These are phyloP conservation scores for Balaeniceps rex DNA, from an alignment of 2,113 vertebrate genomes.

Conservation along the genomic window DNA sequence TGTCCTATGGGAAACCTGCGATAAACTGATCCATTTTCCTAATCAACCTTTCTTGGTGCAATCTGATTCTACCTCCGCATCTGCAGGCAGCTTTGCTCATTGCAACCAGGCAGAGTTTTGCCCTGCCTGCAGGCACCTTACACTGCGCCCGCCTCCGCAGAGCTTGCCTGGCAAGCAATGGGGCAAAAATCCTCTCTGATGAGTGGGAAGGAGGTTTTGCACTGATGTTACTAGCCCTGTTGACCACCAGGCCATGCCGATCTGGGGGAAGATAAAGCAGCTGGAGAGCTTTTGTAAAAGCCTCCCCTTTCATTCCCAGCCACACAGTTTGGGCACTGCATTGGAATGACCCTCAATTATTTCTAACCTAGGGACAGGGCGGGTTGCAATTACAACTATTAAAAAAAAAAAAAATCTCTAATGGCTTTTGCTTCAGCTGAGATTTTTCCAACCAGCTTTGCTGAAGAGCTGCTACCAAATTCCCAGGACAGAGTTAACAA, in stretches of 20 bases:
- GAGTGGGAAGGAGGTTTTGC: neutral
- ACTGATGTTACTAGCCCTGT: neutral
- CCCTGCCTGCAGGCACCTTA: neutral
- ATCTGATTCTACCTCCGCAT: neutral
- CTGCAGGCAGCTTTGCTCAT: neutral
- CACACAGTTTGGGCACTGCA: neutral
- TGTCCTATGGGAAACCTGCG: neutral
- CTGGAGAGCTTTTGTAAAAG: neutral
- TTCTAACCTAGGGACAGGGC: neutral
- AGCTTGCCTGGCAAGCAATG: fast-evolving
- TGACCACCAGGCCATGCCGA: neutral
- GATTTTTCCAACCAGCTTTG: neutral
- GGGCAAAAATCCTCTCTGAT: neutral
- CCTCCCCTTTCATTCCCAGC: neutral
- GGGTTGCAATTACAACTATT: neutral
- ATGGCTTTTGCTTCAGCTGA: neutral
- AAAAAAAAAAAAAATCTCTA: neutral
- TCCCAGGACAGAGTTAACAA: neutral
- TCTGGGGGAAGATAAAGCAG: neutral
- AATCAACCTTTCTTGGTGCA: neutral
- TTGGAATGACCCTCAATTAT: neutral
- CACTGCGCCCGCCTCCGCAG: fast-evolving
- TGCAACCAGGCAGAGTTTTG: neutral
- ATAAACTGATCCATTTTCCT: neutral
- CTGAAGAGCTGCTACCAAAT: neutral